Conservation (phyloP, 2,888 invertebrate species). For the Meghimatium bilineatum region DNA sequence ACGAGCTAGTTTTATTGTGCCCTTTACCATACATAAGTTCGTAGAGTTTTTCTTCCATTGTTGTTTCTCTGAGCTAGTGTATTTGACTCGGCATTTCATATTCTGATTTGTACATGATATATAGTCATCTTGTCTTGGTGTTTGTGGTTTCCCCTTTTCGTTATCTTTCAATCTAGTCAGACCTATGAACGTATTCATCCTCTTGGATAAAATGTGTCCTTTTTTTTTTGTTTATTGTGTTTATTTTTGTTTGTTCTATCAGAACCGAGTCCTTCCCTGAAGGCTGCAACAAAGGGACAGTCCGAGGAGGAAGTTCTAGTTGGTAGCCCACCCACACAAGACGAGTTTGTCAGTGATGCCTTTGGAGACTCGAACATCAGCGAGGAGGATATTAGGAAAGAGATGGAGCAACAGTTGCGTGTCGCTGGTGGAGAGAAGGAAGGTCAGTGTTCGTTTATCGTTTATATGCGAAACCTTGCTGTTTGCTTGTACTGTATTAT, state of each 20-base stretch:
- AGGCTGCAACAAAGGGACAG: slow-evolving; percentile 36
- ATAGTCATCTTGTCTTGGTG: no score
- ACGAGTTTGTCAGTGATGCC: slow-evolving; percentile 88
- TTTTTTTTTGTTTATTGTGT: no score
- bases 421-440: slow-evolving; percentile 70
- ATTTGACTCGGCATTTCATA: no score
- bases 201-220: no score
- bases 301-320: slow-evolving; percentile 57
- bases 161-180: no score
- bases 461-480: background rate
- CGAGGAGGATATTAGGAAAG: slow-evolving; percentile 80
- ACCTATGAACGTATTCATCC: no score
- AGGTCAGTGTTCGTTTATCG: slow-evolving; percentile 5
- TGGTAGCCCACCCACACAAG: slow-evolving; percentile 73
- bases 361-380: slow-evolving; percentile 79
- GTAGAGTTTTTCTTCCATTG: no score
- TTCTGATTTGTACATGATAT: no score
- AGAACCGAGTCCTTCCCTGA: slow-evolving; percentile 4
- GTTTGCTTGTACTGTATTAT: background rate
- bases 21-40: no score
- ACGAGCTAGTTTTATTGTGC: no score
- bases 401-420: slow-evolving; percentile 85
- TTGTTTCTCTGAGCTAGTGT: no score
- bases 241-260: background rate
- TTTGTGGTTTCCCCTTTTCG: no score